A percentile compares a stretch with the other conserved stretches of the same genome.
phyloP scores from a whole-genome alignment of 30 jellyfish, hydroid and myxozoan genomes.

The Aurelia aurita complex sp. Pacific region DNA sequence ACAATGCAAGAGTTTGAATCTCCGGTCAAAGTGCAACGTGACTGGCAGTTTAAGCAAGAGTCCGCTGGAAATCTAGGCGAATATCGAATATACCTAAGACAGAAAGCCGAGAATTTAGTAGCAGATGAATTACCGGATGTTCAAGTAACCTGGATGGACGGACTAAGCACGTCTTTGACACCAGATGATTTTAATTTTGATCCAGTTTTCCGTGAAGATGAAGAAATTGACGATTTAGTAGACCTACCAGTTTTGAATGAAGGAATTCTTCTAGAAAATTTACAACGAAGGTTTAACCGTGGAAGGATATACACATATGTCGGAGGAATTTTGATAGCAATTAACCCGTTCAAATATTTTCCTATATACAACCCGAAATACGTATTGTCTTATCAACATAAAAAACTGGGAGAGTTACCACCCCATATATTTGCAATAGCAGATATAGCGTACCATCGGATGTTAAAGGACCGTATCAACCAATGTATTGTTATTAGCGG shows the following conservation, averaged over 20 bases:
- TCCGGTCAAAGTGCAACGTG: slow-evolving; percentile 74
- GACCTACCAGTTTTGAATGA: slow-evolving; percentile 89
- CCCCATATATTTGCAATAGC: slow-evolving; percentile 97
- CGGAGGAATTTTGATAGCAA: slow-evolving; percentile 91
- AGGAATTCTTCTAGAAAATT: slow-evolving; percentile 65
- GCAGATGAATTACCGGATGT: slow-evolving; percentile 63
- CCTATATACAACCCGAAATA: slow-evolving; percentile 96
- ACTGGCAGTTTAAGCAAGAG: slow-evolving; percentile 68
- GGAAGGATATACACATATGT: slow-evolving; percentile 91
- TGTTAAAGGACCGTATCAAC: slow-evolving; percentile 74
- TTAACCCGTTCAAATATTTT: slow-evolving; percentile 90
- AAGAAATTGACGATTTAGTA: slow-evolving; percentile 87
- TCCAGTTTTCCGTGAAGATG: slow-evolving; percentile 64
- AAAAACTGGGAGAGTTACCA: slow-evolving; percentile 79
- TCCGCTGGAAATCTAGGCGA: slow-evolving; percentile 28
- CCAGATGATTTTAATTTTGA: slow-evolving; percentile 88
- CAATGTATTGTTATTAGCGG: slow-evolving; percentile 98
- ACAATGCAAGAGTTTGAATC: slow-evolving; percentile 80
- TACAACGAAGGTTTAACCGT: slow-evolving; percentile 67
- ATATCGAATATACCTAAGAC: slow-evolving; percentile 76
- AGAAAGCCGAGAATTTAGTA: slow-evolving; percentile 45
- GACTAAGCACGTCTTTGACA: slow-evolving; percentile 40
- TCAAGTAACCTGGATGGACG: slow-evolving; percentile 88
- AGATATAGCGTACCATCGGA: slow-evolving; percentile 82
- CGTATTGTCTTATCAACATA: slow-evolving; percentile 79